Base-by-base conservation (phyloP, 35 echinoderm and acorn worm genomes). In the Heliocidaris erythrogramma region DNA sequence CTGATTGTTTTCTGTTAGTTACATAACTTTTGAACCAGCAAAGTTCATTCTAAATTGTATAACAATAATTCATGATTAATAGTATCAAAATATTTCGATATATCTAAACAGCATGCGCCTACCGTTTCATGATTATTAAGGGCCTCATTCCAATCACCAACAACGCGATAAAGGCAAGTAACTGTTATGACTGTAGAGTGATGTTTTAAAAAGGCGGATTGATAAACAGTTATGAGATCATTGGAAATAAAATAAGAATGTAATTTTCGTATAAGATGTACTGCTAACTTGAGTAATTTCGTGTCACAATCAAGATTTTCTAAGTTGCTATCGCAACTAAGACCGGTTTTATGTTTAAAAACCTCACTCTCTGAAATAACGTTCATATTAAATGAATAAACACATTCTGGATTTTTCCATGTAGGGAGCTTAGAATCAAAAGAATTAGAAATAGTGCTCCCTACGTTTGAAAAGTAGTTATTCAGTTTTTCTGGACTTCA, bases 71-170 rank as follows among this genome's bases (percentile, higher is more conserved):
- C 30, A 88, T 88, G 85, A 49, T 48, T n/a, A 32, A 94, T 94
- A 31, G 94, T 94, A 87, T 94, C 94, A 94, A 94, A 94, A 49
- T 65, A 94, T 47, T 88, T 88, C 56, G 7, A 88, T 49, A 95
- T 95, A 31, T 95, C 85, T 86, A 95, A 88, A 21, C 89, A 88
- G 49, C 94, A 95, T 8, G 86, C 71, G 13, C 85, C 7, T 49
- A 95, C 29, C 31, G 88, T 53, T 88, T 88, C 94, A 88, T 49
- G 86, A 12, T 88, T 27, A 95, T 95, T 88, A 10, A 89, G 32
- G 32, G 85, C 85, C 49, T 95, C 94, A 89, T 30, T 6, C 47
- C 78, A 95, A 0, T 95, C 85, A 86, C 21, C 85, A 30, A 95
- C 48, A 89, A 95, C 85, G 27, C 65, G 30, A 21, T 88, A 30